Conservation (phyloP, 2,888 invertebrate species). For the Athrips mouffetella region DNA sequence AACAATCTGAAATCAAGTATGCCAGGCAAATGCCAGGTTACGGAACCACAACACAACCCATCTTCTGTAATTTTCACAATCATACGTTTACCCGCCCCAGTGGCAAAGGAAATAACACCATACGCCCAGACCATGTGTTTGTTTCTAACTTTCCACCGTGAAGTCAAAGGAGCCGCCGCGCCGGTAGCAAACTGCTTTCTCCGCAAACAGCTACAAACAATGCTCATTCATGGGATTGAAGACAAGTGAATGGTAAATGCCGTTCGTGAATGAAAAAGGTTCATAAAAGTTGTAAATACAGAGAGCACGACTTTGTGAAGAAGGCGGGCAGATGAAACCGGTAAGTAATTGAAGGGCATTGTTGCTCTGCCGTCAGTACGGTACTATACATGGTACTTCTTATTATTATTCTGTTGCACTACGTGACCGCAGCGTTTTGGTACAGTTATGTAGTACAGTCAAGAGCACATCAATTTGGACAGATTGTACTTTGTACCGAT, state of each 20-base stretch:
- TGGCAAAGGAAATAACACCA: conserved; percentile 4
- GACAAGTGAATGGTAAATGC: neutral
- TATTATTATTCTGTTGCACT: too few relatives aligned
- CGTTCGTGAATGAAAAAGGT: neutral
- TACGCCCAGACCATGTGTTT: conserved; percentile 20
- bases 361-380: too few relatives aligned
- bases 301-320: neutral
- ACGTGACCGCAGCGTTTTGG: too few relatives aligned
- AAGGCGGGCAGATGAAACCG: neutral
- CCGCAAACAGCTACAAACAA: conserved; percentile 29
- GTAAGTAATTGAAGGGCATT: too few relatives aligned
- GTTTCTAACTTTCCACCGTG: conserved; percentile 28
- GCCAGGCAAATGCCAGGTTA: neutral
- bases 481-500: too few relatives aligned
- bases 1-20: neutral
- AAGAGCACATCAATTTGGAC: too few relatives aligned
- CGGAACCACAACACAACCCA: conserved; percentile 4
- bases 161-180: conserved; percentile 29
- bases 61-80: conserved; percentile 13
- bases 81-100: conserved; percentile 9
- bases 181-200: conserved; percentile 26
- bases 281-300: neutral
- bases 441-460: too few relatives aligned
- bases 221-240: conserved; percentile 17
- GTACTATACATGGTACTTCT: too few relatives aligned